Evolutionary conservation across 2,113 vertebrate species (phyloP).

Genomic region (Strix uralensis): DNA sequence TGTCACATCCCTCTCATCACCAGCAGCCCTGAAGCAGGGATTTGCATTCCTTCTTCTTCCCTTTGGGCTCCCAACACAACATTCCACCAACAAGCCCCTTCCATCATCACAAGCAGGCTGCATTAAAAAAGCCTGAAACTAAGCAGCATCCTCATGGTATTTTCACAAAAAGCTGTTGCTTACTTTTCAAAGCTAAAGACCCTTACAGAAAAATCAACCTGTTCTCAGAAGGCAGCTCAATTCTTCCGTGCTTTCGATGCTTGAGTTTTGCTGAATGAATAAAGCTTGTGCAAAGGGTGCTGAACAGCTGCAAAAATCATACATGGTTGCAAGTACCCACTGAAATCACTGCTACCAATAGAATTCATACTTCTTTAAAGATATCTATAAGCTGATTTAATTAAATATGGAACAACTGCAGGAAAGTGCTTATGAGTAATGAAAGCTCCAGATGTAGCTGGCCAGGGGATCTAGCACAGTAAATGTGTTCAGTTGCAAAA

Average conservation of each 20-base stretch:
- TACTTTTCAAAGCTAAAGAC: not conserved
- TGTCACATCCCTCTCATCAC: not conserved
- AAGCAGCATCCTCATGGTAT: not conserved
- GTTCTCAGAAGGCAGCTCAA: not conserved
- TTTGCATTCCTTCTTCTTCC: not conserved
- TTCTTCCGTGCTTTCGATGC: not conserved
- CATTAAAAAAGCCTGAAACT: not conserved
- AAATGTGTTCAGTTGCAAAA: not conserved
- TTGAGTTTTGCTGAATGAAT: not conserved
- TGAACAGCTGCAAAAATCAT: not conserved
- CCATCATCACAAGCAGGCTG: not conserved
- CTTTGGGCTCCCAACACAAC: not conserved
- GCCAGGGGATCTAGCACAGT: not conserved
- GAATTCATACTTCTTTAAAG: not conserved
- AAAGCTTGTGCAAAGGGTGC: not conserved
- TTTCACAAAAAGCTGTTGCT: not conserved
- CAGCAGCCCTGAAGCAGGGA: not conserved
- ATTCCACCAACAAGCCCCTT: not conserved
- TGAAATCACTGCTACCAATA: not conserved
- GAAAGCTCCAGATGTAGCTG: slow-evolving; percentile 2
- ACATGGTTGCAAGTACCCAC: not conserved
- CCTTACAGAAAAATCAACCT: not conserved
- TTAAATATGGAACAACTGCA: not conserved
- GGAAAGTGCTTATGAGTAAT: slow-evolving; percentile 10
- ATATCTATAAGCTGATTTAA: not conserved